Base-by-base conservation (phyloP, 2,113 vertebrate genomes). In the Polypterus senegalus region DNA sequence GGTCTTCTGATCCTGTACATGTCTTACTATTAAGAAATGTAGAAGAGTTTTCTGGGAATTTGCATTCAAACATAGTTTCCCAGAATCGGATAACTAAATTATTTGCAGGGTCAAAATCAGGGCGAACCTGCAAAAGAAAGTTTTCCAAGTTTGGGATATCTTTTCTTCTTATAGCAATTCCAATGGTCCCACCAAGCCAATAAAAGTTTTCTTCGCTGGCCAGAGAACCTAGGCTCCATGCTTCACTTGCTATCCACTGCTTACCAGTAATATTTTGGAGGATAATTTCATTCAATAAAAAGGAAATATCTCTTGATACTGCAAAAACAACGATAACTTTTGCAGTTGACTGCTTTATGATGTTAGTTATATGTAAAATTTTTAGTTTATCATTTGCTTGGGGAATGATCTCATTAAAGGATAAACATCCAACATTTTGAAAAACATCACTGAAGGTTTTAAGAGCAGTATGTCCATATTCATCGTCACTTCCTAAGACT, bases 201-300 rank as follows among this genome's bases (percentile, higher is more conserved):
- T 75, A 70, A 46, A 79, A 60, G 9, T 47, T 63, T 1, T 57
- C 63, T 2, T 67, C 75, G 7, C 72, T 76, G 3, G 80, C 72
- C 46, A 67, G 58, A 10, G 68, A 51, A 1, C 70, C 68, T 52
- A 73, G 67, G 58, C 78, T 67, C 83, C 82, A 85, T 5, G 78
- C 77, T 68, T 84, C 83, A 64, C 78, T 83, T 45, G 78, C 78
- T 10, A 84, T 79, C 84, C 84, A 86, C 66, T 84, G 82, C 10
- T 69, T 69, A 6, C 73, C 76, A 46, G 71, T 81, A 4, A 84
- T 63, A 58, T 82, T 80, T 53, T 79, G 75, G 7, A 9, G 61
- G 1, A 73, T 59, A n/a, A 81, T 65, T 72, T 81, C 52, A n/a
- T 57, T 82, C 71, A 67, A 77, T 67, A 3, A 81, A 65, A 47